Percentiles rank a stretch among this genome's conserved stretches.
Evolutionary conservation across 2,888 invertebrate species (phyloP).

Genomic region (Pachymerium ferrugineum): DNA sequence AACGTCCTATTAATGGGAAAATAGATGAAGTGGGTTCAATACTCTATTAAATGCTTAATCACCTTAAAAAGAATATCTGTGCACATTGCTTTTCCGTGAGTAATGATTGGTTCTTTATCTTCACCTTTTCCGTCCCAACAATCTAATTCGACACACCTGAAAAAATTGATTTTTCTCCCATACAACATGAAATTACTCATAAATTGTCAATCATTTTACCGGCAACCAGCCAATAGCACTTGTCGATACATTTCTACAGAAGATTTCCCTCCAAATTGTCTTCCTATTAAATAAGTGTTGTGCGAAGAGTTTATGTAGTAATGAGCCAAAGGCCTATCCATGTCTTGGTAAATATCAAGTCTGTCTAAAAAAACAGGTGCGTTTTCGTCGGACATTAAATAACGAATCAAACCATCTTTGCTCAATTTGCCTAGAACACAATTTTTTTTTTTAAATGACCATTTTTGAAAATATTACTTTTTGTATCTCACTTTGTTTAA

Average conservation of each 20-base stretch:
- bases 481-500: conserved; percentile 57
- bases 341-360: conserved; percentile 90
- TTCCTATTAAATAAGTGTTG: conserved; percentile 86
- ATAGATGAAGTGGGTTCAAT: neutral
- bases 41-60: conserved; percentile 35
- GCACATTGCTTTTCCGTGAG: conserved; percentile 99
- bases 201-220: conserved; percentile 53
- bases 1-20: conserved; percentile 60
- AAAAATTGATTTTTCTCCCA: conserved; percentile 35
- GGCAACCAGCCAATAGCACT: conserved; percentile 91
- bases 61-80: conserved; percentile 96
- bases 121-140: conserved; percentile 98
- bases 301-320: conserved; percentile 99
- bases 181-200: neutral
- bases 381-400: conserved; percentile 99
- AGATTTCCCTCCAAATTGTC: conserved; percentile 97
- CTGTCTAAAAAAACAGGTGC: conserved; percentile 97
- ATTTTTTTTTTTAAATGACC: neutral
- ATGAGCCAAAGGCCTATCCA: conserved; percentile 96
- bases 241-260: conserved; percentile 98
- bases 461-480: neutral
- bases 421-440: conserved; percentile 65
- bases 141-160: conserved; percentile 92
- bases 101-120: conserved; percentile 98
- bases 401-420: conserved; percentile 93